Percentiles rank a stretch among this genome's conserved stretches.
These are phyloP conservation scores for Melitaea cinxia DNA, from an alignment of 1,140 invertebrate species.

Conservation along the genomic window DNA sequence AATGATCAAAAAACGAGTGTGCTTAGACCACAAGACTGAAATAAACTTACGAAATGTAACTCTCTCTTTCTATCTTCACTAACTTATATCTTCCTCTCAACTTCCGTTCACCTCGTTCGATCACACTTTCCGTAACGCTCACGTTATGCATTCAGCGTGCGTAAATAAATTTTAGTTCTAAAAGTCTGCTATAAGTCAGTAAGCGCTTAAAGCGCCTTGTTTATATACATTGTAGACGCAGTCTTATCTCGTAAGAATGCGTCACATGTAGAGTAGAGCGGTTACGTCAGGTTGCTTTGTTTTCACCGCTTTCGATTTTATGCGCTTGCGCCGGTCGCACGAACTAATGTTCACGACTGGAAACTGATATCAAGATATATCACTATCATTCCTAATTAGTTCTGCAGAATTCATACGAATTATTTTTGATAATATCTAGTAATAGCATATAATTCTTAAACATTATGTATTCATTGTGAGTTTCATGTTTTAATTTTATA, in stretches of 20 bases:
- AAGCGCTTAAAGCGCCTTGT: not conserved
- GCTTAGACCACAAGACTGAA: no score
- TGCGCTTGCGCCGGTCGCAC: slow-evolving; percentile 26
- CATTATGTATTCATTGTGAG: no score
- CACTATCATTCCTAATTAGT: slow-evolving; percentile 23
- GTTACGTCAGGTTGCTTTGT: slow-evolving; percentile 50
- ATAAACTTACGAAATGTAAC: no score
- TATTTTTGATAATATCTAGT: not conserved
- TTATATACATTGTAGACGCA: slow-evolving; percentile 1
- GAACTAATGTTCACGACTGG: slow-evolving; percentile 32
- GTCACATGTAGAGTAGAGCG: slow-evolving; percentile 42
- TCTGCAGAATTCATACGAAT: slow-evolving; percentile 18
- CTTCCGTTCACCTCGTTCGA: no score
- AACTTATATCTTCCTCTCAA: no score
- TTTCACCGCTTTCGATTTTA: slow-evolving; percentile 61
- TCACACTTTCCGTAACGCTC: no score
- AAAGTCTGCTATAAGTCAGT: no score
- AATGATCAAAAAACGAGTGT: no score
- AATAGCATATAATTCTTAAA: not conserved
- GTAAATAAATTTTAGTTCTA: no score
- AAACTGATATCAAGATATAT: slow-evolving; percentile 35
- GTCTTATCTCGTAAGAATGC: slow-evolving; percentile 15
- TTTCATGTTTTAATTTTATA: no score
- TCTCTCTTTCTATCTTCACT: no score
- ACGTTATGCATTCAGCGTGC: no score